These are phyloP conservation scores for Microchrysa polita DNA, from an alignment of 2,888 invertebrate species.

Conservation along the genomic window DNA sequence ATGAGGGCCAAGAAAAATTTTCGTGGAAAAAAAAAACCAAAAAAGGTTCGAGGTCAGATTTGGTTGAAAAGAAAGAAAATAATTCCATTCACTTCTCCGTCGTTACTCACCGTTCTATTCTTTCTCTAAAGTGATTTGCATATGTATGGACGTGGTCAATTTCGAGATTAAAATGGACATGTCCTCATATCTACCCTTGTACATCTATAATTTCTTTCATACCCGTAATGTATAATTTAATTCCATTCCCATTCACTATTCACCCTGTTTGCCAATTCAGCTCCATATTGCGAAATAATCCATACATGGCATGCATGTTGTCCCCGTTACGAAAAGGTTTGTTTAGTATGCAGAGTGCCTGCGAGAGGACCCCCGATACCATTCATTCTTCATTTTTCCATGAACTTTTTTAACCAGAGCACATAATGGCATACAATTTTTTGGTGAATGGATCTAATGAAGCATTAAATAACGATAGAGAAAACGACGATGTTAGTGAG, in stretches of 20 bases:
- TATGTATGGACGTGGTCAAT: constrained; percentile 16
- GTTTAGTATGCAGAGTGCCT: constrained; percentile 49
- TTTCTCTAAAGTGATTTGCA: background rate
- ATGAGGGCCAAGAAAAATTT: too few species aligned
- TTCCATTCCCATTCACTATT: background rate
- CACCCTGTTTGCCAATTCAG: constrained; percentile 1
- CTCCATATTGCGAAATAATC: background rate
- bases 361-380: constrained; percentile 8
- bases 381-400: constrained; percentile 28
- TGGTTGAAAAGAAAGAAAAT: too few species aligned
- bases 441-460: constrained; percentile 43
- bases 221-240: constrained; percentile 1
- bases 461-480: constrained; percentile 43
- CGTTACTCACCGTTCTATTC: too few species aligned
- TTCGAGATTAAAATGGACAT: constrained; percentile 22
- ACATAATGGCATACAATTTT: constrained; percentile 50
- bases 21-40: too few species aligned
- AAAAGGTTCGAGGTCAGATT: too few species aligned
- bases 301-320: background rate
- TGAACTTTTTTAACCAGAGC: constrained; percentile 50
- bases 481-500: background rate
- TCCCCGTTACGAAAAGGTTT: constrained; percentile 16
- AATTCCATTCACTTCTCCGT: too few species aligned
- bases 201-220: constrained; percentile 12
- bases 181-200: background rate